These are phyloP conservation scores for Villa cingulata DNA, from an alignment of 2,888 invertebrate species.

Conservation along the genomic window DNA sequence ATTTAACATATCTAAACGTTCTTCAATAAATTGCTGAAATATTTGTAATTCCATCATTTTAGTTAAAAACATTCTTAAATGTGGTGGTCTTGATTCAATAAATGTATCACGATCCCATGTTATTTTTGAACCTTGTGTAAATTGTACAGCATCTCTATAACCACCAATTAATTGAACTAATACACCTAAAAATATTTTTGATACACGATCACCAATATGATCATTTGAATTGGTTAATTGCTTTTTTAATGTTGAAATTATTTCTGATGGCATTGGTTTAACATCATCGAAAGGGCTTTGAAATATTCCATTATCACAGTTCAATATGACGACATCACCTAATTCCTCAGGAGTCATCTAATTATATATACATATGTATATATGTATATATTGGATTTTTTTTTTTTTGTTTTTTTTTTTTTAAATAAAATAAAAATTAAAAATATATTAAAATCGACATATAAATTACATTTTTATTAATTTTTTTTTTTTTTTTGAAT, in stretches of 20 bases:
- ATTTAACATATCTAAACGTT: slow-evolving; percentile 80
- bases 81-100: slow-evolving; percentile 67
- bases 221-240: slow-evolving; percentile 39
- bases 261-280: slow-evolving; percentile 75
- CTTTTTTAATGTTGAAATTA: slow-evolving; percentile 48
- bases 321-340: slow-evolving; percentile 86
- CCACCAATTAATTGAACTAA: slow-evolving; percentile 90
- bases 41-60: slow-evolving; percentile 89
- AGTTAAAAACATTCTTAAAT: slow-evolving; percentile 76
- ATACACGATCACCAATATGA: slow-evolving; percentile 78
- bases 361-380: too few species aligned
- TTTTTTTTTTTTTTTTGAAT: too few species aligned
- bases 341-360: slow-evolving; percentile 62
- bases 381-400: too few species aligned
- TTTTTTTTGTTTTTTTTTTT: too few species aligned
- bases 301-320: slow-evolving; percentile 81
- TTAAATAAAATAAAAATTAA: too few species aligned
- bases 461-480: slow-evolving; percentile 2
- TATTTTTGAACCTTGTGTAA: slow-evolving; percentile 56
- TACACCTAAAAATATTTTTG: slow-evolving; percentile 76
- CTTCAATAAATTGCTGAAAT: slow-evolving; percentile 88
- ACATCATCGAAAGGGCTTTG: slow-evolving; percentile 83
- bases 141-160: slow-evolving; percentile 79
- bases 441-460: slow-evolving; percentile 8
- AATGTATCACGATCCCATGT: slow-evolving; percentile 81